phyloP scores from a whole-genome alignment of 2,797 vertebrate species.

The Pseudochirops cupreus region DNA sequence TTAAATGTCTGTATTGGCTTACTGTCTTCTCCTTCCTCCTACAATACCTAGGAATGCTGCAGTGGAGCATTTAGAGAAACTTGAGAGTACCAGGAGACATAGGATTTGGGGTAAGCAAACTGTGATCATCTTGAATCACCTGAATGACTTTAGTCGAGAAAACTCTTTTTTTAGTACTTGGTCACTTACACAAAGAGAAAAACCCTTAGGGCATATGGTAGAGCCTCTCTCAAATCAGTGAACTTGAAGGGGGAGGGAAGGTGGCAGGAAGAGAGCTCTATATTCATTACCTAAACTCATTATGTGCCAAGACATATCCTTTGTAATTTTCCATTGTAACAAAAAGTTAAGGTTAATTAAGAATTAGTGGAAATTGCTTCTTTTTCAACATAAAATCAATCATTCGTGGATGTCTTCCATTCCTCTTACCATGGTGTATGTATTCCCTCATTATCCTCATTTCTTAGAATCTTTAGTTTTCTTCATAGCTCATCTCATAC shows the following conservation, averaged over 20 bases:
- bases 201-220: not conserved
- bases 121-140: not conserved
- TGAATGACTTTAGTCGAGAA: not conserved
- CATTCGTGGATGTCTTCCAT: not conserved
- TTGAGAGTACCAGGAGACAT: not conserved
- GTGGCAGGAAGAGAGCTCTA: not conserved
- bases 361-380: conserved; percentile 1
- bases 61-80: not conserved
- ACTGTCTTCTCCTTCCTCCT: not conserved
- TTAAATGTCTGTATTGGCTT: not conserved
- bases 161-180: not conserved
- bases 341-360: conserved; percentile 21
- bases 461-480: not conserved
- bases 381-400: not conserved
- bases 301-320: not conserved
- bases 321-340: conserved; percentile 18
- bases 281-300: conserved; percentile 7
- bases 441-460: not conserved
- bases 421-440: not conserved
- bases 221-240: not conserved
- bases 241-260: not conserved
- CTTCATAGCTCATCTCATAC: not conserved
- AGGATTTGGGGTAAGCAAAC: not conserved
- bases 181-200: not conserved
- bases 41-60: not conserved